Conservation (phyloP, 2,113 vertebrate species). For the Tupaia tana region DNA sequence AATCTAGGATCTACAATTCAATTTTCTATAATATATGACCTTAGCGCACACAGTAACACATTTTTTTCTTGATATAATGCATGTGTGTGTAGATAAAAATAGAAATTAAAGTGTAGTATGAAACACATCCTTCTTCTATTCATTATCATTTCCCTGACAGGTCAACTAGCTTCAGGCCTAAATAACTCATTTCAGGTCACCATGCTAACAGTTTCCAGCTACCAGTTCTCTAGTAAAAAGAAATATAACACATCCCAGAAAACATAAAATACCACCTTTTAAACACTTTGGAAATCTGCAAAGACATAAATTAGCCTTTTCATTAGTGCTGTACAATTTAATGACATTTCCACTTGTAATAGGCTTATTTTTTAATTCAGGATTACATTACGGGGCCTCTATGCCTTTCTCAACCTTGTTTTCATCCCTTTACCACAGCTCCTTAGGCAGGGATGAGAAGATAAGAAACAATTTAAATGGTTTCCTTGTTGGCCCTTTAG, state of each 20-base stretch:
- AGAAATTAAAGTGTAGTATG: background rate
- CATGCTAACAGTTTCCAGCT: constrained; percentile 63
- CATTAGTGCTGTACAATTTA: constrained; percentile 69
- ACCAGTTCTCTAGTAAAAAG: constrained; percentile 33
- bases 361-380: background rate
- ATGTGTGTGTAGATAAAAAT: constrained; percentile 37
- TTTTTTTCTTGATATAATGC: background rate
- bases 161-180: constrained; percentile 53
- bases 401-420: background rate
- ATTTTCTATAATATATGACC: background rate
- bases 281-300: constrained; percentile 71
- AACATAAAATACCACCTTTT: constrained; percentile 37
- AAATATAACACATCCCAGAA: background rate
- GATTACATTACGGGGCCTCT: background rate
- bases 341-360: constrained; percentile 28
- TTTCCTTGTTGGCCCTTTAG: background rate
- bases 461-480: constrained; percentile 9
- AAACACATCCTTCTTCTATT: background rate
- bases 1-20: background rate
- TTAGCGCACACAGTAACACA: constrained; percentile 2
- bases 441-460: constrained; percentile 27
- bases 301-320: constrained; percentile 51
- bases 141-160: background rate
- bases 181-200: constrained; percentile 60
- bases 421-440: constrained; percentile 12